Percentiles rank a stretch among this genome's conserved stretches.
Conservation (phyloP, 2,888 invertebrate species). For the Melangyna quadrimaculata region DNA sequence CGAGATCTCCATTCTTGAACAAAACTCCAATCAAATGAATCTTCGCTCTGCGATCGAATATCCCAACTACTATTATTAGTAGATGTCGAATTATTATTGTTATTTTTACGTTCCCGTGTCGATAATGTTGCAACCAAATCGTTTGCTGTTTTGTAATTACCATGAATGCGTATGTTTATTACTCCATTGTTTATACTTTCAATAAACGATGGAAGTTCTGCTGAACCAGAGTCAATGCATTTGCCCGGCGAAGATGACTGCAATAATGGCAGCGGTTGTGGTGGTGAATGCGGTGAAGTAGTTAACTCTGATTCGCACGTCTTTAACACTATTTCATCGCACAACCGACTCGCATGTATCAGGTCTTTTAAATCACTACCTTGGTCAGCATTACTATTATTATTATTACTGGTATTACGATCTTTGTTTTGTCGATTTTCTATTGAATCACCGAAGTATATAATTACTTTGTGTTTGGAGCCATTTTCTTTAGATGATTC, state of each 20-base stretch:
- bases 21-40: slow-evolving; percentile 87
- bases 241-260: neutral
- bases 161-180: slow-evolving; percentile 84
- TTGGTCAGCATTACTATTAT: slow-evolving; percentile 17
- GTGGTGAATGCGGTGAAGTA: neutral
- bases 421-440: slow-evolving; percentile 74
- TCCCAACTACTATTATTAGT: slow-evolving; percentile 47
- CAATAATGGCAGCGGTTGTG: neutral
- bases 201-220: slow-evolving; percentile 81
- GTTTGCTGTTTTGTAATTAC: slow-evolving; percentile 84
- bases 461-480: slow-evolving; percentile 85
- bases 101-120: slow-evolving; percentile 77
- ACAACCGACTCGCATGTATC: slow-evolving; percentile 72
- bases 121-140: slow-evolving; percentile 83
- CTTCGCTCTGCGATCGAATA: slow-evolving; percentile 77
- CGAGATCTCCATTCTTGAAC: slow-evolving; percentile 88
- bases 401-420: slow-evolving; percentile 11
- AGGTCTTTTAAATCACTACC: slow-evolving; percentile 61
- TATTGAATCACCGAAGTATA: slow-evolving; percentile 87
- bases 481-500: slow-evolving; percentile 75
- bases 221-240: slow-evolving; percentile 75
- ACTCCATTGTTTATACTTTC: slow-evolving; percentile 82
- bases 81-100: slow-evolving; percentile 23
- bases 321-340: slow-evolving; percentile 72
- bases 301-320: slow-evolving; percentile 57